These are phyloP conservation scores for Neodiprion pinetum DNA, from an alignment of 1,140 invertebrate species.

Conservation along the genomic window DNA sequence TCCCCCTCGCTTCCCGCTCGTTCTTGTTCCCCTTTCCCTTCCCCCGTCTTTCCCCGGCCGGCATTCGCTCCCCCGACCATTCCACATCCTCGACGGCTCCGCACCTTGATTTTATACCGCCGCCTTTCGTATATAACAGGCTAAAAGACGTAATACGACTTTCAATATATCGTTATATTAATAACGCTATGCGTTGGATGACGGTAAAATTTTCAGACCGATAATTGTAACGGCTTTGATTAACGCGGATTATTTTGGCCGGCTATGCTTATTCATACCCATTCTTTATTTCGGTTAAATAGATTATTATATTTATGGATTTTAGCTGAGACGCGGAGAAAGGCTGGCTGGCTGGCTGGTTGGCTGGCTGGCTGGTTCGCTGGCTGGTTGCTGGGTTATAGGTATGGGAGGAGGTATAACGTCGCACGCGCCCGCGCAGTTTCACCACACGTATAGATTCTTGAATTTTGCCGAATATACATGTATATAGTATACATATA, in stretches of 20 bases:
- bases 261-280: too few species aligned
- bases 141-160: neutral
- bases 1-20: constrained; percentile 14
- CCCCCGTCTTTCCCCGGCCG: constrained; percentile 26
- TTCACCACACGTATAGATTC: neutral
- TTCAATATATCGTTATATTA: neutral
- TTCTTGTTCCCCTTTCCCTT: constrained; percentile 12
- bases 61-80: constrained; percentile 35
- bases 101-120: constrained; percentile 39
- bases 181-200: too few species aligned
- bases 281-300: neutral
- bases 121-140: neutral
- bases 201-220: neutral
- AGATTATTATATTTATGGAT: constrained; percentile 5
- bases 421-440: neutral
- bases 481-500: too few species aligned
- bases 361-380: too few species aligned
- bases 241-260: too few species aligned
- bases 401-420: too few species aligned
- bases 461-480: neutral
- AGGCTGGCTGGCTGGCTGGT: neutral
- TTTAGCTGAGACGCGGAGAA: neutral
- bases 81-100: constrained; percentile 37
- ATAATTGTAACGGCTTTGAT: too few species aligned
- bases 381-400: too few species aligned